Conservation (phyloP, 2,113 vertebrate genomes). For the Archocentrus centrarchus region DNA sequence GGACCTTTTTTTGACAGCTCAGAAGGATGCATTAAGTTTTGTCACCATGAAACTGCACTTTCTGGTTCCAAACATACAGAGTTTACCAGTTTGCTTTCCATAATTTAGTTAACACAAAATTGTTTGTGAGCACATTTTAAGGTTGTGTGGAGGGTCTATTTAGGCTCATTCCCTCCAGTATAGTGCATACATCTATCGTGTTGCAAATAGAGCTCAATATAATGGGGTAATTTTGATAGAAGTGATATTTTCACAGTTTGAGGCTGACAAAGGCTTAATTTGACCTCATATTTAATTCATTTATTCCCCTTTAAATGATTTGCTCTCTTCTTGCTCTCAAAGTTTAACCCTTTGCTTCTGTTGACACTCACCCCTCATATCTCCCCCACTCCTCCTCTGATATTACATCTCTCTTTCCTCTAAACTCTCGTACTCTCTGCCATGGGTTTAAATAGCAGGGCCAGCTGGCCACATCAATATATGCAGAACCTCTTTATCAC, state of each 20-base stretch:
- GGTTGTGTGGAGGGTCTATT: background rate
- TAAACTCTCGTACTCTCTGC: constrained; percentile 43
- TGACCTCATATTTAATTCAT: background rate
- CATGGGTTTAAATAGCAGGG: constrained; percentile 72
- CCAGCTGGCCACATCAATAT: constrained; percentile 70
- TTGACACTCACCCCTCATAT: constrained; percentile 12
- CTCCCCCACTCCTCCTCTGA: constrained; percentile 23
- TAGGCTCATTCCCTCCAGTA: background rate
- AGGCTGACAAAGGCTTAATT: background rate
- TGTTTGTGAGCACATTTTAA: background rate
- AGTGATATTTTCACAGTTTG: background rate
- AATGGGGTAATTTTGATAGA: background rate
- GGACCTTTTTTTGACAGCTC: background rate
- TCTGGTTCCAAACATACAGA: background rate
- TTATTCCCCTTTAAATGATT: background rate
- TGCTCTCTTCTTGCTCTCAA: background rate
- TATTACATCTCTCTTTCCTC: constrained; percentile 54
- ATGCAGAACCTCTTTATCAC: constrained; percentile 58
- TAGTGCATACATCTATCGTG: rapidly evolving
- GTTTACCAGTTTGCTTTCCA: background rate
- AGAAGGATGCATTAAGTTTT: background rate
- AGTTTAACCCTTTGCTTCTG: background rate
- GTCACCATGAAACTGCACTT: background rate
- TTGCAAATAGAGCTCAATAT: background rate
- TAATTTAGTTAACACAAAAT: background rate